Conservation (phyloP, 2,888 invertebrate genomes). For the Pammene aurita region DNA sequence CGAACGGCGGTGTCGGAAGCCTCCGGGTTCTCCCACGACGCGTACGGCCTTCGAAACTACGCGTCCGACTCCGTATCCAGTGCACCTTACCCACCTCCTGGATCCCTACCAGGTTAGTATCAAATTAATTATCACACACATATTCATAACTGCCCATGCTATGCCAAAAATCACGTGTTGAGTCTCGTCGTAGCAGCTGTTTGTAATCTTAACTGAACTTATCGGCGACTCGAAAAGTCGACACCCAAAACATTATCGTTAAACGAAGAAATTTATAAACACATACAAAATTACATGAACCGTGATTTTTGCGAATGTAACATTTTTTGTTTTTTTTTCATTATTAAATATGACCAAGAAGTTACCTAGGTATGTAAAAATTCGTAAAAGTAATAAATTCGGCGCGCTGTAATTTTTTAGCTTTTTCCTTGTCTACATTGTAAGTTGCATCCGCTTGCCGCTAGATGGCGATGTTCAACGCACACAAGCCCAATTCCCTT, state of each 20-base stretch:
- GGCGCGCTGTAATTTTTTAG: background rate
- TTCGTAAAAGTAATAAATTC: background rate
- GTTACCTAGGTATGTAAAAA: background rate
- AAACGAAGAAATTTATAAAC: slow-evolving; percentile 76
- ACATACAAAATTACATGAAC: slow-evolving; percentile 50
- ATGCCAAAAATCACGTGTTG: slow-evolving; percentile 66
- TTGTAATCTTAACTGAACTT: slow-evolving; percentile 74
- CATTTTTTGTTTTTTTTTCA: slow-evolving; percentile 7
- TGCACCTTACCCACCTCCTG: slow-evolving; percentile 91
- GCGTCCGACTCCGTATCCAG: slow-evolving; percentile 88
- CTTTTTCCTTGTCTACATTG: slow-evolving; percentile 27
- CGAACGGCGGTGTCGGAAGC: slow-evolving; percentile 86
- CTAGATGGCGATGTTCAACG: slow-evolving; percentile 70
- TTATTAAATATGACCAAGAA: background rate
- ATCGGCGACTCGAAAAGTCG: slow-evolving; percentile 62
- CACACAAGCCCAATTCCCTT: slow-evolving; percentile 56
- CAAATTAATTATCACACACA: slow-evolving; percentile 43
- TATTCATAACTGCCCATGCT: slow-evolving; percentile 47
- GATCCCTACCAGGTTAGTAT: slow-evolving; percentile 84
- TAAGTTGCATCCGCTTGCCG: slow-evolving; percentile 55
- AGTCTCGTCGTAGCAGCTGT: slow-evolving; percentile 64
- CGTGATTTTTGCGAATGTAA: slow-evolving; percentile 45
- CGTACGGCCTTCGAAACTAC: slow-evolving; percentile 90
- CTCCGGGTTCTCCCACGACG: slow-evolving; percentile 88
- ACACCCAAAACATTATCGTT: slow-evolving; percentile 58